Evolutionary conservation across 37 sponge, comb jelly and placozoan species (phyloP).

Genomic region (Corticium candelabrum): DNA sequence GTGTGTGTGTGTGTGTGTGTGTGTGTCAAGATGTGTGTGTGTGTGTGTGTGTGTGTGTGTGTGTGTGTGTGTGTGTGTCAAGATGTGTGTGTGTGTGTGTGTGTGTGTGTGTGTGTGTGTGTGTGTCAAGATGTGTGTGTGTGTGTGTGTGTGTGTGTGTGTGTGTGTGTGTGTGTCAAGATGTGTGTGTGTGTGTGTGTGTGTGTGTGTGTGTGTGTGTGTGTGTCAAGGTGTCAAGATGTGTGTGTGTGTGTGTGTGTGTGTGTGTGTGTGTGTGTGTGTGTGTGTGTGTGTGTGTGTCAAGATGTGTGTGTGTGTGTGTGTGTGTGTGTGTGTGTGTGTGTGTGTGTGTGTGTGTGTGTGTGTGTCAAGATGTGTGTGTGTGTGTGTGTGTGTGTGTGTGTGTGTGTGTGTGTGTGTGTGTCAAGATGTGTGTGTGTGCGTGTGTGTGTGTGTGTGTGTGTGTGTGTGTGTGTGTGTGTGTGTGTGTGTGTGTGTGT

Average conservation of each 20-base stretch:
- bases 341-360: conserved; percentile 5
- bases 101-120: neutral
- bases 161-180: conserved; percentile 7
- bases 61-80: neutral
- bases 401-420: conserved; percentile 5
- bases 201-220: conserved; percentile 5
- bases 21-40: neutral
- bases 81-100: neutral
- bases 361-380: neutral
- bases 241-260: neutral
- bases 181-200: conserved; percentile 6
- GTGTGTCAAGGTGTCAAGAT: neutral
- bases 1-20: conserved; percentile 5
- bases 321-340: conserved; percentile 12
- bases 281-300: conserved; percentile 24
- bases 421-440: neutral
- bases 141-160: neutral
- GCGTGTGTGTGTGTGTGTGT: conserved; percentile 1
- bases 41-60: conserved; percentile 2
- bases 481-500: conserved; percentile 1
- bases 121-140: neutral
- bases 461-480: conserved; percentile 19
- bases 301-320: conserved; percentile 13
- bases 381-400: conserved; percentile 5
- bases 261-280: conserved; percentile 29